Evolutionary conservation across 2,797 vertebrate species (phyloP).

Genomic region (Alca torda): DNA sequence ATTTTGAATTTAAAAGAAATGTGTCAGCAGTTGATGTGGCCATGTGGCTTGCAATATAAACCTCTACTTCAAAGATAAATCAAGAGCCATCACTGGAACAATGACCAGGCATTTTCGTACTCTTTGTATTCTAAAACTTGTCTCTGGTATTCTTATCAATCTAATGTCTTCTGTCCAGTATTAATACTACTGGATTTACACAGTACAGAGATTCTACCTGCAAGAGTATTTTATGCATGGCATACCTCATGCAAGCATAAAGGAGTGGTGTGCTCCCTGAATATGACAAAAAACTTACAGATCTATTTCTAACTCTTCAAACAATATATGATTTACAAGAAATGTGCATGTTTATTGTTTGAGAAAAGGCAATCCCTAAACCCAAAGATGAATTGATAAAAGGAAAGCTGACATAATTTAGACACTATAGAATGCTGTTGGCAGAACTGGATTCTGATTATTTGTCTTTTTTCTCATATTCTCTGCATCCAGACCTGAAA

Average conservation of each 20-base stretch:
- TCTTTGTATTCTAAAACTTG: neutral
- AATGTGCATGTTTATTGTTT: neutral
- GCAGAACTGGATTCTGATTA: neutral
- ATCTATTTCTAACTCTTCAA: neutral
- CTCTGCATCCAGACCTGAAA: slow-evolving; percentile 53
- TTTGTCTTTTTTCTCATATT: neutral
- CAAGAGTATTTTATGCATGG: neutral
- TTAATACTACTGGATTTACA: neutral
- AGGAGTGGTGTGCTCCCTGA: neutral
- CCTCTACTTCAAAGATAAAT: neutral
- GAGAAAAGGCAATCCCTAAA: neutral
- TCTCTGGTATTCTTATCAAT: neutral
- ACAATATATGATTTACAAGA: neutral
- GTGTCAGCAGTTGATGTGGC: neutral
- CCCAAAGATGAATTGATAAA: neutral
- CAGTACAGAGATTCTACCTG: neutral
- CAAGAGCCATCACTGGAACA: neutral
- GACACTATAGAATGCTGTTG: neutral
- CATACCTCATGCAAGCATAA: neutral
- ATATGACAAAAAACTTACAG: neutral
- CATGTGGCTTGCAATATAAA: neutral
- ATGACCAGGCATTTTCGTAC: neutral
- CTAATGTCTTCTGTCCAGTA: neutral
- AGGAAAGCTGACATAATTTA: neutral
- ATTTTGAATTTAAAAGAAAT: neutral